phyloP scores from a whole-genome alignment of 2,888 invertebrate species.

The Steinernema hermaphroditum region DNA sequence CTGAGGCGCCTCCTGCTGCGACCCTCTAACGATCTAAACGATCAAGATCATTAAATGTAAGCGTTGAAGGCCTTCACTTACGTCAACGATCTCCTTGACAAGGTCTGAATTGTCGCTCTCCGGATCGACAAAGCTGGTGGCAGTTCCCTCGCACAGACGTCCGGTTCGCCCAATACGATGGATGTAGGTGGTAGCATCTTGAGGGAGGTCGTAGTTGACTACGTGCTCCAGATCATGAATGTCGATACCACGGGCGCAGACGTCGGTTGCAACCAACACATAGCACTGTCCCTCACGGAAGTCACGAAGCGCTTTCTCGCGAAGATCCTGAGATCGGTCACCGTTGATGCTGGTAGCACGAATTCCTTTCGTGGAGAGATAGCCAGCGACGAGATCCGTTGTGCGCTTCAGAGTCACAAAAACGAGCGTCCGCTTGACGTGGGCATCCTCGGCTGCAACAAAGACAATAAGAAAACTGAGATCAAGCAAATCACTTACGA shows the following conservation, averaged over 20 bases:
- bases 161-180: constrained; percentile 71
- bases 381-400: constrained; percentile 43
- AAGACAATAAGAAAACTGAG: constrained; percentile 32
- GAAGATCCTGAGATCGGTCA: constrained; percentile 76
- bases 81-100: constrained; percentile 36
- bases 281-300: constrained; percentile 73
- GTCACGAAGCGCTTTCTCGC: constrained; percentile 77
- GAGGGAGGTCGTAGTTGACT: constrained; percentile 70
- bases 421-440: constrained; percentile 45
- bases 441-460: not conserved
- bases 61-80: too few species aligned
- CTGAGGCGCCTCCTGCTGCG: too few species aligned
- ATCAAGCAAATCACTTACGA: constrained; percentile 8
- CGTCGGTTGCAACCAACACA: constrained; percentile 89
- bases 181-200: constrained; percentile 68
- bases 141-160: constrained; percentile 63
- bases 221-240: constrained; percentile 75
- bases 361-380: constrained; percentile 11
- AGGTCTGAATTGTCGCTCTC: constrained; percentile 27
- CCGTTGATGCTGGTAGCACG: constrained; percentile 56
- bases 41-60: too few species aligned
- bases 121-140: constrained; percentile 45
- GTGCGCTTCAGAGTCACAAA: constrained; percentile 52
- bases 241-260: constrained; percentile 88
- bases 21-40: too few species aligned